Evolutionary conservation across 2,113 vertebrate species (phyloP), one percentile per base, ranked within the genome.

Genomic region (Zingel zingel): DNA sequence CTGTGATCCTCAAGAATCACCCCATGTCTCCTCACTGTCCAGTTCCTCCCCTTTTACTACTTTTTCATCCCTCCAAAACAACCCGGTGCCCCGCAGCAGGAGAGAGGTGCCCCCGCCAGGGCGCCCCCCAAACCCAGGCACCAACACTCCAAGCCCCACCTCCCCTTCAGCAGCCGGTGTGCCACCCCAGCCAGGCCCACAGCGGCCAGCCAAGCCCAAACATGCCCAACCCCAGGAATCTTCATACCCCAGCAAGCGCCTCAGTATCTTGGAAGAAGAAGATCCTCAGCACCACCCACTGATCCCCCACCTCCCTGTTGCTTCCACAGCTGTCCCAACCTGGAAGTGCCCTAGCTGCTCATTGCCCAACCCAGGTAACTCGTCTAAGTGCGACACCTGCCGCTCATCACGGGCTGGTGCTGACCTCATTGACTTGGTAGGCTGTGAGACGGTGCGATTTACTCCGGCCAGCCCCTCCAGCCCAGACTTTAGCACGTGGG

Each of bases 401-500:
- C 79, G 91, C n/a, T 9, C 95, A 0, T 91, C 94, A 1, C 93
- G 93, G 30, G 88, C 71, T 0, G 93, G 94, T 0, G 84, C 96
- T 0, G 98, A 98, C 82, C 88, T 97, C 82, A 99, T 99, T 3
- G 97, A 98, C 72, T 89, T 99, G 39, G 91, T 96, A 0, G 97
- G 97, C 80, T 90, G 92, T 0, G 98, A 99, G 87, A 94, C 96
- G 0, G 98, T 99, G 87, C 96, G 98, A 18, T 99, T 97, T 86
- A 98, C 97, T 0, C 98, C 98, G 0, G 97, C 96, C 33, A 97
- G 97, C 88, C 97, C 98, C 9, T 98, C 98, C 62, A 99, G 97
- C 89, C 97, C 97, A 0, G 98, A 99, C 94, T 99, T 99, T 83
- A 97, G 96, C 87, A 98, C 96, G 25, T 99, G 98, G 98, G 94